phyloP scores from a whole-genome alignment of 2,113 vertebrate genomes.

The Chaetura pelagica region DNA sequence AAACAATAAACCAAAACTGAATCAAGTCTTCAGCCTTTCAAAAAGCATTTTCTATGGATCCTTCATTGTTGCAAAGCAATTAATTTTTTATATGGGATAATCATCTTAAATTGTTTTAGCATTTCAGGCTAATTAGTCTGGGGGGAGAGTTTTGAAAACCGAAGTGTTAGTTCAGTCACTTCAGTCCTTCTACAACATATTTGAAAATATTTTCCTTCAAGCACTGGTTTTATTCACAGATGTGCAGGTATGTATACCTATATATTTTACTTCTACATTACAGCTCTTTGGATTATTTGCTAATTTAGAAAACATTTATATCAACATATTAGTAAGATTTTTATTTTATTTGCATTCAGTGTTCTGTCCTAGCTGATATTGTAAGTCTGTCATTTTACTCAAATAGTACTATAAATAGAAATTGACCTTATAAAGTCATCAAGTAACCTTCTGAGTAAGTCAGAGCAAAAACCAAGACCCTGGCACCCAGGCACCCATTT shows the following conservation, averaged over 20 bases:
- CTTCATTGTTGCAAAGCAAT: not conserved
- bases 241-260: not conserved
- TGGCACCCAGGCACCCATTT: not conserved
- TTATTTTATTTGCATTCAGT: not conserved
- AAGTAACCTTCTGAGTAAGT: not conserved
- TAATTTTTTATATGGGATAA: not conserved
- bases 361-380: not conserved
- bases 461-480: not conserved
- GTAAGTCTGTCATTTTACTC: not conserved
- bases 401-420: not conserved
- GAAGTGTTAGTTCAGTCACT: not conserved
- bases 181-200: not conserved
- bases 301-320: not conserved
- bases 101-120: not conserved
- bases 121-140: not conserved
- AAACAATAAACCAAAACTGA: not conserved
- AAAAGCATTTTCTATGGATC: not conserved
- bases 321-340: not conserved
- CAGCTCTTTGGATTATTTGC: not conserved
- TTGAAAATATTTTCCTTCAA: not conserved
- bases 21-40: rapidly evolving
- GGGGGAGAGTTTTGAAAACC: not conserved
- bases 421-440: not conserved
- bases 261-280: not conserved
- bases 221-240: not conserved